Evolutionary conservation across 2,888 invertebrate genomes (phyloP).

Genomic region (Dascillus cervinus): DNA sequence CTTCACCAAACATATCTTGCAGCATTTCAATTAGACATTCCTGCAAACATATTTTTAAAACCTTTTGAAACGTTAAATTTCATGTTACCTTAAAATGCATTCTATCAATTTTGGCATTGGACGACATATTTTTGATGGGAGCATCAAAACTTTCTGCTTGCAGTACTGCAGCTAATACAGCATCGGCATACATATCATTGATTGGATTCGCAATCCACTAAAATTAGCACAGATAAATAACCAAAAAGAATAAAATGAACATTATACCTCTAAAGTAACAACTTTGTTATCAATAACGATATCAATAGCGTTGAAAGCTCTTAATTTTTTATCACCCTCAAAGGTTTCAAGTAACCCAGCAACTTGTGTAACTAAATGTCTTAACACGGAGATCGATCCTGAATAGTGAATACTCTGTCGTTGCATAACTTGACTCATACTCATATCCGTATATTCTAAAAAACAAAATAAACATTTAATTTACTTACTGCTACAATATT

Average conservation of each 20-base stretch:
- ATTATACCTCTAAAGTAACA: constrained; percentile 69
- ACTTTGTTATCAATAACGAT: constrained; percentile 73
- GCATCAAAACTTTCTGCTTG: constrained; percentile 68
- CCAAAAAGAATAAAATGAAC: constrained; percentile 4
- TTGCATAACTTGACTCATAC: constrained; percentile 88
- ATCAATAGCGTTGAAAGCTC: constrained; percentile 77
- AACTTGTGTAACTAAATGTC: constrained; percentile 70
- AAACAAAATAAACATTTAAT: constrained; percentile 12
- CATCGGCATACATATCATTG: constrained; percentile 97
- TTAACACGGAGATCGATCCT: constrained; percentile 62
- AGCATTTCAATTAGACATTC: constrained; percentile 85
- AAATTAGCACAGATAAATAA: constrained; percentile 14
- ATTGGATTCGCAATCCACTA: constrained; percentile 92
- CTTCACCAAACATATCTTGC: constrained; percentile 93
- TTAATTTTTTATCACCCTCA: constrained; percentile 63
- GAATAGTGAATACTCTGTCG: constrained; percentile 84
- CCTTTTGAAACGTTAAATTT: constrained; percentile 1
- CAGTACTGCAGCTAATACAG: constrained; percentile 80
- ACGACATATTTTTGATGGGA: constrained; percentile 52
- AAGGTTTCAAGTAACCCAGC: constrained; percentile 65
- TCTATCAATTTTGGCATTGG: constrained; percentile 69
- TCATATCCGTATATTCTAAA: constrained; percentile 91
- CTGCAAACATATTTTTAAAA: constrained; percentile 35
- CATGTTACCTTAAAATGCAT: constrained; percentile 84
- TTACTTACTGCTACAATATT: constrained; percentile 1